Conservation (phyloP, 2,113 vertebrate species). For the Sinocyclocheilus anophthalmus region DNA sequence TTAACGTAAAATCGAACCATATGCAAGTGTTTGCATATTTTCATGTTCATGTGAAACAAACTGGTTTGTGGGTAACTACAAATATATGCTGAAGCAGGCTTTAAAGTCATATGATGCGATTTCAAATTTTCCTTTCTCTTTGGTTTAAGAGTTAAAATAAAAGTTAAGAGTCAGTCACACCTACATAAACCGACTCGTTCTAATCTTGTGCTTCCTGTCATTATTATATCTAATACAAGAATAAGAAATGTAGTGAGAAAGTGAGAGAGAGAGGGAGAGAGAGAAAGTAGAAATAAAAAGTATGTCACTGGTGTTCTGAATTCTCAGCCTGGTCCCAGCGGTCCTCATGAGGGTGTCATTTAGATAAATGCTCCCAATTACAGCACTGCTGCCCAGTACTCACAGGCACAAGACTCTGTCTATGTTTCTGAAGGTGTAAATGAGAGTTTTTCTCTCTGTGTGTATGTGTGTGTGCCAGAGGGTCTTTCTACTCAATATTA, state of each 20-base stretch:
- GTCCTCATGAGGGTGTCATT: constrained; percentile 66
- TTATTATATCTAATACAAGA: not conserved
- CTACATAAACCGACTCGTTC: no score
- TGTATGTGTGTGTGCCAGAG: not conserved
- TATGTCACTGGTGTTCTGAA: constrained; percentile 38
- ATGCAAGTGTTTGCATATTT: not conserved
- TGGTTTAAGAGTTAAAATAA: no score
- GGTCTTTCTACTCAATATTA: not conserved
- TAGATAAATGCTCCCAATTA: constrained; percentile 72
- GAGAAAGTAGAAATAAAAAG: constrained; percentile 40
- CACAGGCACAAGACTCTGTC: constrained; percentile 11
- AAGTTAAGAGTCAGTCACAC: no score
- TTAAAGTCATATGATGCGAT: not conserved
- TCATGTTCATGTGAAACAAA: not conserved
- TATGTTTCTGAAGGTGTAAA: constrained; percentile 9
- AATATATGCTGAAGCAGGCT: not conserved
- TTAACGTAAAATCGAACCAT: not conserved
- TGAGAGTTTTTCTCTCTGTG: not conserved
- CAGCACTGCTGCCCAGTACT: constrained; percentile 61
- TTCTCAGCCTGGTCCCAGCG: constrained; percentile 53
- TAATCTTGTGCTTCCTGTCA: not conserved
- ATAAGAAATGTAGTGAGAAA: constrained; percentile 18
- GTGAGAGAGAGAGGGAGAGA: not conserved
- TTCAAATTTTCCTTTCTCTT: no score
- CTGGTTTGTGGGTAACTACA: not conserved